Evolutionary conservation across 1,140 invertebrate genomes (phyloP).

Genomic region (Forficula auricularia): DNA sequence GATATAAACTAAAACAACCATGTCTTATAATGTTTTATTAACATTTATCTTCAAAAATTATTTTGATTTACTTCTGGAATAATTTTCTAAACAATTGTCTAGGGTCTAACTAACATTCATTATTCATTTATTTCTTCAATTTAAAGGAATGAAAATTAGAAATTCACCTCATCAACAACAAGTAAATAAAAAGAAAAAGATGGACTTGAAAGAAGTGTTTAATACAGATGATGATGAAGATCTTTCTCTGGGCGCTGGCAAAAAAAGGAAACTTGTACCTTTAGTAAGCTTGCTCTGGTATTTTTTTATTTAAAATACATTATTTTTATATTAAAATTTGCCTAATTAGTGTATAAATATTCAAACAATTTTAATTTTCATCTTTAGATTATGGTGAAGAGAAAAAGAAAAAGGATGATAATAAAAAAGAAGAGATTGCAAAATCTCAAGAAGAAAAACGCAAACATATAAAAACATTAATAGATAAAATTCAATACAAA

Average conservation of each 20-base stretch:
- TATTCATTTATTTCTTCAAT: too few relatives aligned
- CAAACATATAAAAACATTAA: constrained; percentile 88
- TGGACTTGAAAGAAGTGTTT: constrained; percentile 77
- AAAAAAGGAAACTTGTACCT: constrained; percentile 70
- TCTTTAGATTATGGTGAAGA: constrained; percentile 46
- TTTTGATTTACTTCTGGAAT: too few relatives aligned
- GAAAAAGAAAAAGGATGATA: constrained; percentile 39
- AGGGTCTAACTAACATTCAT: too few relatives aligned
- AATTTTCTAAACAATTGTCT: too few relatives aligned
- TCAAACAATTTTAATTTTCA: constrained; percentile 5
- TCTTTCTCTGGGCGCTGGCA: constrained; percentile 28
- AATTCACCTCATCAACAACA: constrained; percentile 13
- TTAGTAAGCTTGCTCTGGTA: constrained; percentile 33
- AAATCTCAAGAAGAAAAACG: constrained; percentile 85
- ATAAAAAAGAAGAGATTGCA: constrained; percentile 39
- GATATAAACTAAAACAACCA: too few relatives aligned
- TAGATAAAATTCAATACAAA: constrained; percentile 98
- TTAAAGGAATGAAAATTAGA: constrained; percentile 1
- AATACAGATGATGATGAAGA: constrained; percentile 73
- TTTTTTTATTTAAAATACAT: constrained; percentile 3
- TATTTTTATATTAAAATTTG: constrained; percentile 5
- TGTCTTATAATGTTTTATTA: too few relatives aligned
- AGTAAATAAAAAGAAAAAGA: constrained; percentile 45
- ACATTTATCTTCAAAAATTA: too few relatives aligned
- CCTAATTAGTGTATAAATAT: constrained; percentile 5